Conservation (phyloP, 2,797 vertebrate genomes). For the Microctenopoma lineatum region DNA sequence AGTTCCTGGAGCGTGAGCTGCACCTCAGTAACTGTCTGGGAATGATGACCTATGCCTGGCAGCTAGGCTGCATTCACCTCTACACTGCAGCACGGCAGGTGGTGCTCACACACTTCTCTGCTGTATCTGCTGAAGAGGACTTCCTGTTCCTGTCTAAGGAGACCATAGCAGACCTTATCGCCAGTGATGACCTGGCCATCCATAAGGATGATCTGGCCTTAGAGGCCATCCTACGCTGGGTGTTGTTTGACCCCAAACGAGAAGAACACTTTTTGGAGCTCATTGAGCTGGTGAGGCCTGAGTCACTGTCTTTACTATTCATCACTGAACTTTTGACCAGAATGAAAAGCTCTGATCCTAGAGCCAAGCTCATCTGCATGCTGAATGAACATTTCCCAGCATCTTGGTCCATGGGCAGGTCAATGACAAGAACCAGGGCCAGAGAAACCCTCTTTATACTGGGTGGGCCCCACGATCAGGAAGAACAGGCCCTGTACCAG, state of each 20-base stretch:
- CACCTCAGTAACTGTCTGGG: slow-evolving; percentile 90
- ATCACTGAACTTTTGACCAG: slow-evolving; percentile 84
- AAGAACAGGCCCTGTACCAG: slow-evolving; percentile 87
- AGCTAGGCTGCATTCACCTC: slow-evolving; percentile 84
- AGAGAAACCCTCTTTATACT: slow-evolving; percentile 87
- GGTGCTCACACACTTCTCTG: slow-evolving; percentile 87
- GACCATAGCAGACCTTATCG: slow-evolving; percentile 83
- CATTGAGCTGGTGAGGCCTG: slow-evolving; percentile 83
- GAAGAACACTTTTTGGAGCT: slow-evolving; percentile 88
- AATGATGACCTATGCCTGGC: slow-evolving; percentile 88
- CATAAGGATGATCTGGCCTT: slow-evolving; percentile 86
- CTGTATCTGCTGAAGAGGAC: slow-evolving; percentile 82
- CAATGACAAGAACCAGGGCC: slow-evolving; percentile 69
- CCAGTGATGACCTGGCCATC: slow-evolving; percentile 85
- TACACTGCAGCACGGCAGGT: slow-evolving; percentile 82
- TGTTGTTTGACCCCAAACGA: slow-evolving; percentile 80
- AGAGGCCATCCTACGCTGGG: slow-evolving; percentile 87
- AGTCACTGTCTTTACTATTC: slow-evolving; percentile 87
- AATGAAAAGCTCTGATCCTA: slow-evolving; percentile 79
- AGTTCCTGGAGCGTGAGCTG: slow-evolving; percentile 89
- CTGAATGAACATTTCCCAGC: slow-evolving; percentile 84
- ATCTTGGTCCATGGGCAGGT: slow-evolving; percentile 81
- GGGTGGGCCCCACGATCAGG: slow-evolving; percentile 89
- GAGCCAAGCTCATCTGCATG: slow-evolving; percentile 83
- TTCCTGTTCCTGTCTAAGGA: slow-evolving; percentile 87